Base-by-base conservation (phyloP, 2,797 vertebrate species). In the Microcaecilia unicolor region DNA sequence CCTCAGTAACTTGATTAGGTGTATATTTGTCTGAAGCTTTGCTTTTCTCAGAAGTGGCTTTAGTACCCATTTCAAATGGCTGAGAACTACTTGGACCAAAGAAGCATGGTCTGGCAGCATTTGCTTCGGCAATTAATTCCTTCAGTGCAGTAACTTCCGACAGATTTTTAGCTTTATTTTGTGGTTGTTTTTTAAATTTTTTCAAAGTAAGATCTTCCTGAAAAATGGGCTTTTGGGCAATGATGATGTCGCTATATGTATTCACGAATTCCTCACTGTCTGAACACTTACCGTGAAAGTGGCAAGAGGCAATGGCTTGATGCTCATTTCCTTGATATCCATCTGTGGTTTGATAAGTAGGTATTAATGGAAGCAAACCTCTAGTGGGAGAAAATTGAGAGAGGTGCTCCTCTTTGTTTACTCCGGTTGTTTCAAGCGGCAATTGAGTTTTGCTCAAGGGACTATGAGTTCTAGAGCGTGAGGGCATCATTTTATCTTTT, bases 221-320 rank as follows among this genome's bases (percentile, higher is more conserved):
- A 40, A 80, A 72, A 28, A 80, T 45, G 2, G 57, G 72, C 18
- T 71, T 72, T 33, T 60, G 70, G 14, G 56, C 65, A n/a, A 95
- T 75, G 41, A 76, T 54, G 29, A 91, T 78, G 68, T 90, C 87
- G 5, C 81, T 86, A 25, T 88, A 92, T 19, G 48, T 64, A 9
- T 18, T 57, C 22, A 77, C 37, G 51, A 76, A 74, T 31, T 74
- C 74, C 23, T 70, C 61, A 0, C 65, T 78, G 27, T 72, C 58
- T 0, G 31, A 68, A 42, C 16, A 2, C 34, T 44, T 62, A 33
- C 48, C 48, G 0, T n/a, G 21, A 6, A n/a, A 30, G 16, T 6
- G 8, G 28, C 7, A 4, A 5, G 14, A 5, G 8, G 37, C 29
- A 4, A 1, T 4, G 20, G 28, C 11, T 3, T 30, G 45, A 18